phyloP scores from a whole-genome alignment of 2,888 invertebrate genomes.

The Hemicrepidius hirtus region DNA sequence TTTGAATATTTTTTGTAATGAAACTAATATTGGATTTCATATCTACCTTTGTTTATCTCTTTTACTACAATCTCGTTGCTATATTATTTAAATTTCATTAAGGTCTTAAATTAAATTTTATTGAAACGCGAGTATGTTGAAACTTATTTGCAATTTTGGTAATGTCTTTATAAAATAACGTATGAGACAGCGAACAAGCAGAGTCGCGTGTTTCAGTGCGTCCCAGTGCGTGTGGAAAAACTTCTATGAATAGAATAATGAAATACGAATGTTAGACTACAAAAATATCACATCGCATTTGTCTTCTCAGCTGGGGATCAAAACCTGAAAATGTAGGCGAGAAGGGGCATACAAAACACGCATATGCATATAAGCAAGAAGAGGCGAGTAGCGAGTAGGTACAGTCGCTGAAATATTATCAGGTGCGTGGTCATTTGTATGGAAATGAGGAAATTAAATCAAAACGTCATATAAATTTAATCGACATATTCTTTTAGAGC shows the following conservation, averaged over 20 bases:
- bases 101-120: too few relatives aligned
- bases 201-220: constrained; percentile 37
- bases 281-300: constrained; percentile 62
- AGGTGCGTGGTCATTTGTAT: constrained; percentile 47
- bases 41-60: too few relatives aligned
- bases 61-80: too few relatives aligned
- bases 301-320: constrained; percentile 62
- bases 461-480: constrained; percentile 37
- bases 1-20: too few relatives aligned
- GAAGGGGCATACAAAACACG: constrained; percentile 54
- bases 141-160: neutral
- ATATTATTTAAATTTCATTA: too few relatives aligned
- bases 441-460: constrained; percentile 53
- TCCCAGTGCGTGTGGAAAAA: constrained; percentile 37
- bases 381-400: constrained; percentile 31
- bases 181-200: neutral
- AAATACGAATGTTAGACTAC: constrained; percentile 57
- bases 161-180: constrained; percentile 2
- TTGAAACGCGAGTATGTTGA: too few relatives aligned
- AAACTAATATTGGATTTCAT: too few relatives aligned
- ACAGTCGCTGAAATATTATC: constrained; percentile 51
- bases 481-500: constrained; percentile 10
- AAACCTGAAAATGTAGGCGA: constrained; percentile 57
- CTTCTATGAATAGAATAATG: constrained; percentile 60
- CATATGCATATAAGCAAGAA: constrained; percentile 34